Evolutionary conservation across 30 jellyfish, hydroid and myxozoan genomes (phyloP).

Genomic region (Euphysa ruthae): DNA sequence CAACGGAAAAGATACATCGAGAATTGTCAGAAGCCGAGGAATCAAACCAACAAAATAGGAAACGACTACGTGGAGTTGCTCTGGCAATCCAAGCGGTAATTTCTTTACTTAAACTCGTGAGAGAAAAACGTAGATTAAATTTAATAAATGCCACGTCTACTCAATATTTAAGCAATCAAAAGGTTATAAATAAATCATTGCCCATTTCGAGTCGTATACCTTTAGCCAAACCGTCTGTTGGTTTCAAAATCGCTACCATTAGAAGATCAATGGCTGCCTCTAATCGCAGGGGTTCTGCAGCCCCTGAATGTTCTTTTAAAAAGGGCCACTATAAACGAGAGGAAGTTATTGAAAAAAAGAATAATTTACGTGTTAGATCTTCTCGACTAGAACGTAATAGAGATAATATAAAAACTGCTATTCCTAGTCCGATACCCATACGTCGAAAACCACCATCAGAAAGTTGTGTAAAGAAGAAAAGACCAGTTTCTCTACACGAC

Average conservation of each 20-base stretch:
- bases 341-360: too few species aligned
- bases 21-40: constrained; percentile 57
- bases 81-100: constrained; percentile 89
- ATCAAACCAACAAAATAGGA: constrained; percentile 45
- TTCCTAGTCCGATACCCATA: not conserved
- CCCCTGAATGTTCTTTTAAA: constrained; percentile 27
- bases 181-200: constrained; percentile 29
- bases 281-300: constrained; percentile 15
- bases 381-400: not conserved
- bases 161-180: constrained; percentile 2
- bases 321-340: constrained; percentile 31
- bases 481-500: constrained; percentile 27
- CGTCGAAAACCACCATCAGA: too few species aligned
- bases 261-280: constrained; percentile 63
- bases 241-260: constrained; percentile 75
- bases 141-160: constrained; percentile 10
- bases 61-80: constrained; percentile 78
- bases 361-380: too few species aligned
- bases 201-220: constrained; percentile 72
- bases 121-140: constrained; percentile 34
- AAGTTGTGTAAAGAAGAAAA: too few species aligned
- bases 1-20: constrained; percentile 55
- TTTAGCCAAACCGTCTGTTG: constrained; percentile 66
- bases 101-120: constrained; percentile 60
- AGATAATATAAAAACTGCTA: not conserved